phyloP scores from a whole-genome alignment of 1,140 invertebrate species.

The Cecropterus lyciades region DNA sequence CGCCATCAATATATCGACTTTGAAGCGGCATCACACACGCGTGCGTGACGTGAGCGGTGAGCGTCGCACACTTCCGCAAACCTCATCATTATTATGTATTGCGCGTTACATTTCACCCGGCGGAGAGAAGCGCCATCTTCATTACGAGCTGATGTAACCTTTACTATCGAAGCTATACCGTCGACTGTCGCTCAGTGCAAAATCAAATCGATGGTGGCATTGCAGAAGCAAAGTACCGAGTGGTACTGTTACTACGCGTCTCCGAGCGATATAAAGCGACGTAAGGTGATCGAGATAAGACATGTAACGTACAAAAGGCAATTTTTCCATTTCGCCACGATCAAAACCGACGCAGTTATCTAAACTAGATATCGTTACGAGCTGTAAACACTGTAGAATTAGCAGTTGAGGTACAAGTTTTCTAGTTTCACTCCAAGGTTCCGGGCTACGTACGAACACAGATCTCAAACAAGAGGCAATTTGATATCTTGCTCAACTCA shows the following conservation, averaged over 20 bases:
- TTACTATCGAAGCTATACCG: constrained; percentile 6
- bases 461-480: constrained; percentile 1
- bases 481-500: constrained; percentile 5
- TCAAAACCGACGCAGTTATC: constrained; percentile 28
- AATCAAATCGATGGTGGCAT: constrained; percentile 7
- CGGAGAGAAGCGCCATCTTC: constrained; percentile 10
- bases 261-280: constrained; percentile 35
- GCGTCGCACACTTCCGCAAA: constrained; percentile 62
- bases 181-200: constrained; percentile 15
- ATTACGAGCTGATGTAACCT: constrained; percentile 17
- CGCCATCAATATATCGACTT: not conserved
- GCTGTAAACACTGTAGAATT: constrained; percentile 23
- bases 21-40: constrained; percentile 25
- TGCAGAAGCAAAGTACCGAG: constrained; percentile 12
- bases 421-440: constrained; percentile 2
- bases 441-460: no score
- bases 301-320: constrained; percentile 42
- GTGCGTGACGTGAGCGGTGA: constrained; percentile 50
- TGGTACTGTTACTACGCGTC: constrained; percentile 47
- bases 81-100: constrained; percentile 65
- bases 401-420: constrained; percentile 3
- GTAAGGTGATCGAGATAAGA: constrained; percentile 47
- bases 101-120: constrained; percentile 56
- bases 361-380: constrained; percentile 25
- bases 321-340: constrained; percentile 41